A percentile compares a stretch with the other conserved stretches of the same genome.
These are phyloP conservation scores for human (Homo sapiens) DNA, from an alignment of 2,113 vertebrate species.

Conservation along the genomic window DNA sequence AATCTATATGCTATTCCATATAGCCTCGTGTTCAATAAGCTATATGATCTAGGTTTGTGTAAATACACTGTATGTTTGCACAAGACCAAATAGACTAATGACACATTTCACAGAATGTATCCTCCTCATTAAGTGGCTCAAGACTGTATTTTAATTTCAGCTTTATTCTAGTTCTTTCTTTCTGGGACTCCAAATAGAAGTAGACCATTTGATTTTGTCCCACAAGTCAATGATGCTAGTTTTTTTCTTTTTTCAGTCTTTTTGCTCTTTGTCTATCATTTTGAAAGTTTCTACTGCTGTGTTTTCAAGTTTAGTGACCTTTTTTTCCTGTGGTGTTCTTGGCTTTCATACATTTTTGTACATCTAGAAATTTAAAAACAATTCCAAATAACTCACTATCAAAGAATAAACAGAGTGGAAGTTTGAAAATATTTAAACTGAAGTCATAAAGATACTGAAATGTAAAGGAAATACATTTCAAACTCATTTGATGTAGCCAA, in stretches of 20 bases:
- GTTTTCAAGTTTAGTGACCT: neutral
- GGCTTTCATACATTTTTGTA: neutral
- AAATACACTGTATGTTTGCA: neutral
- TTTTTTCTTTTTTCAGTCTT: neutral
- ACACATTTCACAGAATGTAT: neutral
- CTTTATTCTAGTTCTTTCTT: neutral
- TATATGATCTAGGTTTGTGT: neutral
- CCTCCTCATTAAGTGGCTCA: neutral
- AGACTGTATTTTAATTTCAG: neutral
- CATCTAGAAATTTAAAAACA: neutral
- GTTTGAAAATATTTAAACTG: constrained; percentile 31
- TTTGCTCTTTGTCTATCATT: neutral
- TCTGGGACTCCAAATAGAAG: neutral
- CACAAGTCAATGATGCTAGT: neutral
- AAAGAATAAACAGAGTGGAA: neutral
- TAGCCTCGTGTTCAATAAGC: neutral
- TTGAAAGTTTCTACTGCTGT: neutral
- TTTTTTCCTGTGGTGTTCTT: neutral
- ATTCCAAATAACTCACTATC: neutral
- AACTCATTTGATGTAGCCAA: neutral
- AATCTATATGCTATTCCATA: neutral
- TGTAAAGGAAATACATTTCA: neutral
- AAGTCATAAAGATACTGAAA: neutral
- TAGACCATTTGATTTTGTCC: neutral
- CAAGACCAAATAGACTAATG: neutral